phyloP scores from a whole-genome alignment of 2,797 vertebrate genomes.

The Erethizon dorsatum region DNA sequence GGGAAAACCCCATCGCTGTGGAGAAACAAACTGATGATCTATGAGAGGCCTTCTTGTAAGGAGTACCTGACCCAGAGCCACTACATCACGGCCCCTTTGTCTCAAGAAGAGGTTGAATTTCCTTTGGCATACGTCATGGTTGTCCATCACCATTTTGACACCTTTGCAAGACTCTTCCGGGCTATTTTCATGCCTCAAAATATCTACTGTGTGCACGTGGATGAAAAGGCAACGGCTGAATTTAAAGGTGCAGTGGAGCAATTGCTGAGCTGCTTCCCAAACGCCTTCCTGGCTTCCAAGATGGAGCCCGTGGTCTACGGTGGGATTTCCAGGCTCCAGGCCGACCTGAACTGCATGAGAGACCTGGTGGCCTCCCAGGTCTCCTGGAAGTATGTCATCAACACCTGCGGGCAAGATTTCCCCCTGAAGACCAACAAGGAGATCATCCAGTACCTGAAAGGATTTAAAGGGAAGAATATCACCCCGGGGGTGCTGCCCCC shows the following conservation, averaged over 20 bases:
- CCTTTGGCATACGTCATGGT: constrained; percentile 85
- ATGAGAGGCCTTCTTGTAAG: constrained; percentile 61
- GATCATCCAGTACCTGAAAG: constrained; percentile 86
- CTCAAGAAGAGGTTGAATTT: constrained; percentile 70
- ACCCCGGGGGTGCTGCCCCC: constrained; percentile 83
- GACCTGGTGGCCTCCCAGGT: constrained; percentile 69
- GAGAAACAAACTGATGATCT: constrained; percentile 64
- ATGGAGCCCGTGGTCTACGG: constrained; percentile 80
- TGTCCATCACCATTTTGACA: constrained; percentile 87
- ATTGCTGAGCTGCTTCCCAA: constrained; percentile 86
- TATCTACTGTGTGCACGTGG: constrained; percentile 83
- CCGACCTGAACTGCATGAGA: constrained; percentile 84
- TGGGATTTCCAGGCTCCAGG: constrained; percentile 77
- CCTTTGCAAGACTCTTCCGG: constrained; percentile 87
- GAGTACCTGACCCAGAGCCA: constrained; percentile 79
- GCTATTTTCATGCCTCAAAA: constrained; percentile 88
- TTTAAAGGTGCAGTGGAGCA: constrained; percentile 66
- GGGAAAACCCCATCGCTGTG: constrained; percentile 74
- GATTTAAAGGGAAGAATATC: constrained; percentile 83
- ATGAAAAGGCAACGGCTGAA: constrained; percentile 54
- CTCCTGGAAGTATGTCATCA: constrained; percentile 84
- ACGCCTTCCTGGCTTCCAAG: constrained; percentile 81
- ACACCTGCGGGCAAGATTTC: constrained; percentile 87
- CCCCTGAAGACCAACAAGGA: constrained; percentile 89
- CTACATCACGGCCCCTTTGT: constrained; percentile 78